A percentile compares a stretch with the other conserved stretches of the same genome.
Evolutionary conservation across 2,113 vertebrate species (phyloP).

Genomic region (Struthidea cinerea): DNA sequence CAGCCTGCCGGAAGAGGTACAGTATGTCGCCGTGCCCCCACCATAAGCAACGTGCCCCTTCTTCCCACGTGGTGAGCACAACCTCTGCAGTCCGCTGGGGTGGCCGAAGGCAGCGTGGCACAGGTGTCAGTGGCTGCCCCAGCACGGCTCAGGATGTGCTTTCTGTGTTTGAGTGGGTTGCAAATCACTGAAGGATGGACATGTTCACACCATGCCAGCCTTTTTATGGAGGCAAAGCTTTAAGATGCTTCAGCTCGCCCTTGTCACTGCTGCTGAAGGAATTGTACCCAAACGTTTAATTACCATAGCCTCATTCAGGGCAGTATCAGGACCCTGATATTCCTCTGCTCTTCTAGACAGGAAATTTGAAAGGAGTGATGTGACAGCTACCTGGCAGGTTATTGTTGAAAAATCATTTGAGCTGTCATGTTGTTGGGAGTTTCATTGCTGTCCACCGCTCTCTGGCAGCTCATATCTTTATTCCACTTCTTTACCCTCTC

Average conservation of each 20-base stretch:
- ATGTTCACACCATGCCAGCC: not conserved
- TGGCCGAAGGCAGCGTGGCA: not conserved
- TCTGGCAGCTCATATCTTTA: not conserved
- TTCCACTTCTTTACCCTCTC: not conserved
- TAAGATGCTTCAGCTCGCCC: not conserved
- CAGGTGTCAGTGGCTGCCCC: not conserved
- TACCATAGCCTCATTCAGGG: not conserved
- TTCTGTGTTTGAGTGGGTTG: conserved; percentile 37
- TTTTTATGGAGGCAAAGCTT: not conserved
- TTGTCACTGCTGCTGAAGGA: not conserved
- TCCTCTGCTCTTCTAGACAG: not conserved
- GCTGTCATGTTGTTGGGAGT: not conserved
- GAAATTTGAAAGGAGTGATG: not conserved
- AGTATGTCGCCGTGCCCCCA: not conserved
- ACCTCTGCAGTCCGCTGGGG: not conserved
- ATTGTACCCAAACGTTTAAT: not conserved
- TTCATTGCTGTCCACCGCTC: not conserved
- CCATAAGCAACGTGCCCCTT: accelerated
- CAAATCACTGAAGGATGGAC: not conserved
- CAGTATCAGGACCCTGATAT: not conserved
- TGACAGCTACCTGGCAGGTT: not conserved
- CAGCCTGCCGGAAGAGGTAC: conserved; percentile 96
- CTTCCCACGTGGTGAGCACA: accelerated
- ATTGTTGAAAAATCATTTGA: not conserved
- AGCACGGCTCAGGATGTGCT: not conserved